These are phyloP conservation scores for Tridacna gigas DNA, from an alignment of 2,888 invertebrate species.

Conservation along the genomic window DNA sequence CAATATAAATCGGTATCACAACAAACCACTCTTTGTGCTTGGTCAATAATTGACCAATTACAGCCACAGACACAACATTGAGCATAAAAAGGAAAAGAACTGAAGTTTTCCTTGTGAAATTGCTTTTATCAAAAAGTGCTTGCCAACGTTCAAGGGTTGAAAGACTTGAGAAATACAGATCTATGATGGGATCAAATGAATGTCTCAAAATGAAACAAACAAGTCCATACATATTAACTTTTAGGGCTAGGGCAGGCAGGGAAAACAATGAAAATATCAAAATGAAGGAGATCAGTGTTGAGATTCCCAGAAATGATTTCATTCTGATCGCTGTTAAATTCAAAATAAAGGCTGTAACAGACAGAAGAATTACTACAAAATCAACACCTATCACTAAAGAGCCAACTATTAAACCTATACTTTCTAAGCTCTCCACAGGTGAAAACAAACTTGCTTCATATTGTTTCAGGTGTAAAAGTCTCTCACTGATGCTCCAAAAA, in stretches of 20 bases:
- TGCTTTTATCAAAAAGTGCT: constrained; percentile 73
- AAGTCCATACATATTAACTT: constrained; percentile 79
- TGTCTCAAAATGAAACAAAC: constrained; percentile 80
- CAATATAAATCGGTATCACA: constrained; percentile 82
- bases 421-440: constrained; percentile 76
- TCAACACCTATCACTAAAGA: constrained; percentile 76
- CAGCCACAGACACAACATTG: constrained; percentile 71
- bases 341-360: constrained; percentile 76
- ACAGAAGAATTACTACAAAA: constrained; percentile 72
- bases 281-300: constrained; percentile 73
- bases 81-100: constrained; percentile 72
- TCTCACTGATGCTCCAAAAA: constrained; percentile 77
- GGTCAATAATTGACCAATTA: constrained; percentile 76
- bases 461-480: constrained; percentile 69
- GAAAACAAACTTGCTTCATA: constrained; percentile 69
- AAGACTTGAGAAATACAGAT: constrained; percentile 80
- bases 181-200: constrained; percentile 78
- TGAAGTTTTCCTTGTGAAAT: constrained; percentile 69
- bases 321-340: constrained; percentile 80
- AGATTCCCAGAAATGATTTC: constrained; percentile 78
- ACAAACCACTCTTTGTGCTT: constrained; percentile 85
- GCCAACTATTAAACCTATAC: constrained; percentile 80
- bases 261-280: constrained; percentile 69
- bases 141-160: constrained; percentile 83
- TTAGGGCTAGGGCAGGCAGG: constrained; percentile 74